Base-by-base conservation (phyloP, 2,113 vertebrate species). In the Oryzias celebensis region DNA sequence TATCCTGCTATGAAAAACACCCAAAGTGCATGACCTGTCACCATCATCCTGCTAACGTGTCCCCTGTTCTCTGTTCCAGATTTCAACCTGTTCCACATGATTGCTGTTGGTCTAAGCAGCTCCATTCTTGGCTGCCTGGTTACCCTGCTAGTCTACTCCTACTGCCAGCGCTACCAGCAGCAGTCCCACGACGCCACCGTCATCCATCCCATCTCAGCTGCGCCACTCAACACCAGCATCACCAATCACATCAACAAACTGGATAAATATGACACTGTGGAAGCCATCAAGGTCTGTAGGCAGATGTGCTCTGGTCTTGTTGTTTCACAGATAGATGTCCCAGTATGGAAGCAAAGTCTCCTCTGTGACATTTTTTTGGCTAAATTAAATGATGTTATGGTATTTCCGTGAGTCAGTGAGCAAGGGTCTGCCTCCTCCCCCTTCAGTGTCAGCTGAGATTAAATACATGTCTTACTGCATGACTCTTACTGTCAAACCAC, bases 211-310 rank as follows among this genome's bases (percentile, higher is more conserved):
- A 94, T 99, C 28, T 96, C 97, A 0, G 94, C 97, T 0, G 95
- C 93, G 0, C 95, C 95, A 0, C 95, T 98, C 74, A 98, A 98
- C 87, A 97, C 96, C 92, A 97, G 94, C 93, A 95, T 98, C 79
- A 98, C 96, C 62, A 98, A 98, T 85, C 96, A 98, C 85, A 96
- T 98, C 92, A 98, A 98, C 92, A 98, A 98, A 80, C 92, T 98
- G 90, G 97, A 98, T 90, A 98, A 98, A 68, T 98, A 96, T 0
- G 96, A 98, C 86, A 94, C 97, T 0, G 93, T 98, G 80, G 97
- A 98, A 89, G 96, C 96, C 85, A 98, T 98, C 75, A 98, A 98
- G 96, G 97, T 98, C 71, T 83, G 92, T 87, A 52, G 53, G 28
- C 18, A 1, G 44, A 54, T 65, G 66, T 36, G 36, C 20, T 23